Evolutionary conservation across 2,113 vertebrate species (phyloP).

Genomic region (Petaurus breviceps): DNA sequence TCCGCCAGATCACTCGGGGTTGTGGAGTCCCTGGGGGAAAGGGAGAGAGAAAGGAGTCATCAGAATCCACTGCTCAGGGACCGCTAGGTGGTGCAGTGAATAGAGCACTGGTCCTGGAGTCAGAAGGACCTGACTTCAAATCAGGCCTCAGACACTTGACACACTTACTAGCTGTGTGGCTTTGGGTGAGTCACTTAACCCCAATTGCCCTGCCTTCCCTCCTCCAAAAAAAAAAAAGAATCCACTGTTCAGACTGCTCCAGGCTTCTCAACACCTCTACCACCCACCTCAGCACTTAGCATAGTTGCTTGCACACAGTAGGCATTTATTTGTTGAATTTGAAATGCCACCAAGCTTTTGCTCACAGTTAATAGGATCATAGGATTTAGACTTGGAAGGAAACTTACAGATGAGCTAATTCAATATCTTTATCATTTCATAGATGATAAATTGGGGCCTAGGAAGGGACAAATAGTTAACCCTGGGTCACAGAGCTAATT

Average conservation of each 20-base stretch:
- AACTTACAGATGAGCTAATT: not conserved
- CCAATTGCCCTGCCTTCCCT: too few species aligned
- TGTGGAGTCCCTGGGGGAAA: conserved; percentile 84
- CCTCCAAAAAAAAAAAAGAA: not conserved
- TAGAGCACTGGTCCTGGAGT: too few species aligned
- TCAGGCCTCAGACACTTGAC: too few species aligned
- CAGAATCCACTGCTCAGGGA: not conserved
- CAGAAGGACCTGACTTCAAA: too few species aligned
- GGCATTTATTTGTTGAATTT: not conserved
- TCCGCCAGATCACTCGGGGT: conserved; percentile 88
- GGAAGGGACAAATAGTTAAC: not conserved
- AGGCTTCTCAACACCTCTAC: not conserved
- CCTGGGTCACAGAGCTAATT: not conserved
- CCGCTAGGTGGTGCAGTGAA: too few species aligned
- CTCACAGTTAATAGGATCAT: not conserved
- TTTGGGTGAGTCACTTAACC: too few species aligned
- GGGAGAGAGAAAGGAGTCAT: not conserved
- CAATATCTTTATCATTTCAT: not conserved
- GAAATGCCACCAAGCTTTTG: not conserved
- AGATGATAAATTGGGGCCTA: not conserved
- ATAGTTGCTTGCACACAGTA: not conserved
- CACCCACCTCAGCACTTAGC: too few species aligned
- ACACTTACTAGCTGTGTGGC: too few species aligned
- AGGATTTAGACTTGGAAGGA: not conserved
- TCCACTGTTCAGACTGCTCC: fast-evolving